These are phyloP conservation scores for Cheilosia urbana DNA, from an alignment of 2,888 invertebrate genomes.

Conservation along the genomic window DNA sequence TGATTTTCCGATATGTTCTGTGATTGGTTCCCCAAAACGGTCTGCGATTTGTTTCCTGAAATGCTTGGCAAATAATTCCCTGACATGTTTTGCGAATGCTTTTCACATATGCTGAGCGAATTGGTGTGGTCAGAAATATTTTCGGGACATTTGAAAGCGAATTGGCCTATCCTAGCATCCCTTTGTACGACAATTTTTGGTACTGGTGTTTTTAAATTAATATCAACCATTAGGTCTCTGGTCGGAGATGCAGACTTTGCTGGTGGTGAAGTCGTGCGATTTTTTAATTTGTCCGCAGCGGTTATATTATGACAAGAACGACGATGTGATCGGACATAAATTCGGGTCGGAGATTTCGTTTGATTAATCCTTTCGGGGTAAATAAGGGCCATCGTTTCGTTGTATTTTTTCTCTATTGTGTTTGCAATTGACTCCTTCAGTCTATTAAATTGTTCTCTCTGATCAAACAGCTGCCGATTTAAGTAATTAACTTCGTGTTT, in stretches of 20 bases:
- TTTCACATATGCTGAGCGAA: not conserved
- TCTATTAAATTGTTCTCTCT: slow-evolving; percentile 51
- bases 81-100: not conserved
- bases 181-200: slow-evolving; percentile 28
- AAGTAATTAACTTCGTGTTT: slow-evolving; percentile 56
- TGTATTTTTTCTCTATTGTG: slow-evolving; percentile 39
- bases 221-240: slow-evolving; percentile 22
- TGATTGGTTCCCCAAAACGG: not conserved
- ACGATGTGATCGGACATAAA: slow-evolving; percentile 30
- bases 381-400: slow-evolving; percentile 44
- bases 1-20: slow-evolving; percentile 6
- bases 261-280: slow-evolving; percentile 30
- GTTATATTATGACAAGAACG: slow-evolving; percentile 47
- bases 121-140: not conserved
- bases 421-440: slow-evolving; percentile 46
- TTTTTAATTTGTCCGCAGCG: slow-evolving; percentile 30
- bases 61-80: not conserved
- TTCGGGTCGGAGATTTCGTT: slow-evolving; percentile 4
- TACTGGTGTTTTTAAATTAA: slow-evolving; percentile 8
- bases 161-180: slow-evolving; percentile 13
- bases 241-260: not conserved
- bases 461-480: slow-evolving; percentile 49
- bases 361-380: slow-evolving; percentile 32
- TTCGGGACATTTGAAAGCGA: not conserved
- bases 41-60: not conserved